Evolutionary conservation across 2,113 vertebrate species (phyloP).

Genomic region (Silurus glanis): DNA sequence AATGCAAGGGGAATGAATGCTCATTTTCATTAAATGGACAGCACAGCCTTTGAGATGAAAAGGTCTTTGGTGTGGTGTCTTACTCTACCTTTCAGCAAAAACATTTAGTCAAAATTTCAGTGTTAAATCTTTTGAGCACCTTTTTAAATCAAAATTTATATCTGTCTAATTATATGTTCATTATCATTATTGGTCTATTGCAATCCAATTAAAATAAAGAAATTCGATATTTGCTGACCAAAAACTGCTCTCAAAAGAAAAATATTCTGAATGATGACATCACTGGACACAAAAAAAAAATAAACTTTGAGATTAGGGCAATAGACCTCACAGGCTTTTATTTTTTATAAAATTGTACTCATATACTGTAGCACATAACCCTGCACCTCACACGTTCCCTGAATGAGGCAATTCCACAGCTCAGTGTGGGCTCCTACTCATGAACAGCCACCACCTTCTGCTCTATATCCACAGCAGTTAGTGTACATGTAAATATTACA

Average conservation of each 20-base stretch:
- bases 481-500: not conserved
- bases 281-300: not conserved
- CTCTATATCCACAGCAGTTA: not conserved
- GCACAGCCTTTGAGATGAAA: not conserved
- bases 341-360: not conserved
- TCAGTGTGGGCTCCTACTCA: conserved; percentile 6
- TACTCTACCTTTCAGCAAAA: not conserved
- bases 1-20: conserved; percentile 2
- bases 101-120: not conserved
- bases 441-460: not conserved
- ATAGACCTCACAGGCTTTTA: not conserved
- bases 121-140: not conserved
- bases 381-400: not conserved
- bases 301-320: not conserved
- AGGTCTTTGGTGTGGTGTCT: not conserved
- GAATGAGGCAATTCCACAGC: conserved; percentile 22
- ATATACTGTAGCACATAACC: not conserved
- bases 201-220: not conserved
- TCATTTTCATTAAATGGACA: conserved; percentile 9
- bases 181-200: not conserved
- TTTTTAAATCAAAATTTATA: not conserved
- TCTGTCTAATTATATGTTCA: not conserved
- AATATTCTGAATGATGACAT: not conserved
- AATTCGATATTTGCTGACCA: not conserved
- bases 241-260: not conserved